Evolutionary conservation across 2,797 vertebrate species (phyloP).

Genomic region (Syngnathus rostellatus): DNA sequence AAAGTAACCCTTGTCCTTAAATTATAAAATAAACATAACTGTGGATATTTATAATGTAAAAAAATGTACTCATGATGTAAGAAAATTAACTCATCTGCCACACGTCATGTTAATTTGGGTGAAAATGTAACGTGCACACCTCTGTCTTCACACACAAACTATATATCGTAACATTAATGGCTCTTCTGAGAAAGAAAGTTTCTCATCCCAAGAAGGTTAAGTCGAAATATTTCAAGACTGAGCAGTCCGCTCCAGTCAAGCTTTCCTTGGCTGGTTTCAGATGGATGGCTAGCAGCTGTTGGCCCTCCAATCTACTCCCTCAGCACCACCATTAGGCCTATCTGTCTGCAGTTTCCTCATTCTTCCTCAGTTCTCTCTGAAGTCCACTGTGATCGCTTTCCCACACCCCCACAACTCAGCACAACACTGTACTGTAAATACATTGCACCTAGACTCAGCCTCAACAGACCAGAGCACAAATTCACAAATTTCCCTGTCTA

Average conservation of each 20-base stretch:
- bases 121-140: background rate
- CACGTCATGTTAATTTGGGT: background rate
- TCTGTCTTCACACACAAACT: background rate
- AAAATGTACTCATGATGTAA: background rate
- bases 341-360: constrained; percentile 64
- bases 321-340: constrained; percentile 56
- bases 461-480: constrained; percentile 28
- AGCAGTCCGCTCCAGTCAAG: background rate
- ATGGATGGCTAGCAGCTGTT: constrained; percentile 65
- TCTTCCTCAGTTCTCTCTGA: constrained; percentile 55
- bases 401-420: constrained; percentile 57
- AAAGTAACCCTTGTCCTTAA: background rate
- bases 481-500: constrained; percentile 49
- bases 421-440: constrained; percentile 32
- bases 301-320: constrained; percentile 58
- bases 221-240: background rate
- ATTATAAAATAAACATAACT: background rate
- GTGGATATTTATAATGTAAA: background rate
- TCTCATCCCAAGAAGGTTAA: constrained; percentile 3
- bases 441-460: constrained; percentile 33
- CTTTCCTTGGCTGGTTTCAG: constrained; percentile 36
- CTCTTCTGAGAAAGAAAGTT: background rate
- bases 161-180: background rate
- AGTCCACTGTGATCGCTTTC: constrained; percentile 51
- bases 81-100: background rate